Evolutionary conservation across 2,888 invertebrate species (phyloP), one percentile per base, ranked within the genome.

Genomic region (Netelia inedita): DNA sequence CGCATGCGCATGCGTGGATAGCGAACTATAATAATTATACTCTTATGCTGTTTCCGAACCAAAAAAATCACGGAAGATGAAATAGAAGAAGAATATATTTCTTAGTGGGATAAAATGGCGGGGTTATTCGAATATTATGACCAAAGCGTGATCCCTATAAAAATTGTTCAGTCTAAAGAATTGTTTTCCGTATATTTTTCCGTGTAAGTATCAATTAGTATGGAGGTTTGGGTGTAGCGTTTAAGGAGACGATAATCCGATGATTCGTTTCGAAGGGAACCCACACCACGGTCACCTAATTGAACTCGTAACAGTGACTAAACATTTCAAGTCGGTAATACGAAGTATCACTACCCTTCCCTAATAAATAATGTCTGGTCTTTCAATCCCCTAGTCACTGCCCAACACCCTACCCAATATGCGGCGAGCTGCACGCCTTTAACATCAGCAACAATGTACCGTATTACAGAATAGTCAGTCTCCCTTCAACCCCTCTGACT

Each of bases 221-320:
- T 46, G 10, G 11, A 46, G 2, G 11, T 46, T 46, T 46, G 3
- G 14, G 14, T 14, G 46, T 46, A 46, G 14, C 14, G 3, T 46
- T 46, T 46, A 46, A 46, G 46, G n/a, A 16, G 55, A 55, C 16
- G 19, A 55, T 55, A 55, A 55, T 16, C 55, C 55, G 43, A 55
- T n/a, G 66, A n/a, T 41, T 63, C 16, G 66, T 76, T 76, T 59
- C 65, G 71, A 50, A 66, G 72, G 73, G n/a, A 35, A n/a, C 8
- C 43, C 78, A 28, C 73, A 78, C 73, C 74, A 73, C 68, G 75
- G 68, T 23, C 71, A 78, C 50, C 90, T 89, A 90, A 92, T 91
- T 92, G 90, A 92, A 91, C 90, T 90, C 91, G 89, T 92, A 91
- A 92, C 90, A 89, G 89, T 91, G 90, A 92, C 91, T 92, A 91